Evolutionary conservation across 2,888 invertebrate genomes (phyloP).

Genomic region (Dasypolia templi): DNA sequence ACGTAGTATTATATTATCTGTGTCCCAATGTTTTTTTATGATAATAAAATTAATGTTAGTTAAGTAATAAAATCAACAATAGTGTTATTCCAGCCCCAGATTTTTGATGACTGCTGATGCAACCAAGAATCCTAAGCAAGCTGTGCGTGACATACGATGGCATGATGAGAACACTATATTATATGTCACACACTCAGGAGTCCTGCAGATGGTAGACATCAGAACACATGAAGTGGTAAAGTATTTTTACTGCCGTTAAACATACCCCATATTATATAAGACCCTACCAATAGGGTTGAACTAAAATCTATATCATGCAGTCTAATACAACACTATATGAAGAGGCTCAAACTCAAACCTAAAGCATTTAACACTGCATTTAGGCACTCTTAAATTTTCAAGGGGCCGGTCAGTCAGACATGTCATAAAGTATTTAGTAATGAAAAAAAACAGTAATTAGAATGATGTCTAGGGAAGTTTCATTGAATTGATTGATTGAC

Average conservation of each 20-base stretch:
- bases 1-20: no score
- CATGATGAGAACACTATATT: constrained; percentile 79
- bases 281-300: not conserved
- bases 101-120: constrained; percentile 69
- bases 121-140: constrained; percentile 70
- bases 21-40: no score
- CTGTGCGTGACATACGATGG: constrained; percentile 83
- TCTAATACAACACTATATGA: not conserved
- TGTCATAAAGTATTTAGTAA: not conserved
- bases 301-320: not conserved
- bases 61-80: constrained; percentile 24
- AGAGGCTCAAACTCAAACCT: no score
- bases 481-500: no score
- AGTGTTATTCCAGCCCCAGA: constrained; percentile 71
- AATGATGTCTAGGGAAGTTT: not conserved
- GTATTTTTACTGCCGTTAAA: constrained; percentile 11
- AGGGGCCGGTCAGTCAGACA: not conserved
- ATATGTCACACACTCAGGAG: constrained; percentile 83
- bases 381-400: not conserved
- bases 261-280: not conserved
- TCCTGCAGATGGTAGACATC: constrained; percentile 77
- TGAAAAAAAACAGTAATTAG: not conserved
- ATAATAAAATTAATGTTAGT: no score
- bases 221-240: constrained; percentile 78
- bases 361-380: no score